A percentile compares a stretch with the other conserved stretches of the same genome.
These are phyloP conservation scores for Odobenus rosmarus DNA, from an alignment of 2,113 vertebrate genomes.

Conservation along the genomic window DNA sequence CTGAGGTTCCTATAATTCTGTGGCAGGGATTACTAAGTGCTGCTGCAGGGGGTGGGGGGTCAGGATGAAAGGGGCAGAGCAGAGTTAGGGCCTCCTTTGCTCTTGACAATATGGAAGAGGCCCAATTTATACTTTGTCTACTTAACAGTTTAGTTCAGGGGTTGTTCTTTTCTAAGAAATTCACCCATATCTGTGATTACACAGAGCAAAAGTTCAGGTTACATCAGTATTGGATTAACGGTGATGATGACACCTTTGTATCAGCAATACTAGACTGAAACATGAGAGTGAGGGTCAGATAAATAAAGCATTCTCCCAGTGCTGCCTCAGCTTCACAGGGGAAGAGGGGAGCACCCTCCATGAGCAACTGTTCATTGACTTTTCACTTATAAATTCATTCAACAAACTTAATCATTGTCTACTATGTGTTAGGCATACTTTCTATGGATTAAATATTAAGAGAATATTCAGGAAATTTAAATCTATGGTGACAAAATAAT, in stretches of 20 bases:
- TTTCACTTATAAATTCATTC: background rate
- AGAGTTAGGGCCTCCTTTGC: background rate
- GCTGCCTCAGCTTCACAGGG: background rate
- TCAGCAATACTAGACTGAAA: slow-evolving; percentile 26
- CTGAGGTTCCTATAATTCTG: background rate
- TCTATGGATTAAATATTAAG: slow-evolving; percentile 25
- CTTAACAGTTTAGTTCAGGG: background rate
- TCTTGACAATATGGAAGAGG: background rate
- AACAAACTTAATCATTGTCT: background rate
- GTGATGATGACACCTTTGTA: slow-evolving; percentile 45
- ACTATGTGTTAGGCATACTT: background rate
- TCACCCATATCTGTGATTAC: slow-evolving; percentile 51
- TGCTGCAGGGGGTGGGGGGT: fast-evolving
- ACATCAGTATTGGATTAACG: slow-evolving; percentile 57
- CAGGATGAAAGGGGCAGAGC: background rate
- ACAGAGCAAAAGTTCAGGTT: slow-evolving; percentile 67
- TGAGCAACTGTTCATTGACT: background rate
- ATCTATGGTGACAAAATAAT: background rate
- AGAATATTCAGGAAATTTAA: background rate
- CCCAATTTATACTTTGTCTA: slow-evolving; percentile 6
- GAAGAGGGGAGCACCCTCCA: background rate
- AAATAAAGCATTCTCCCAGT: background rate
- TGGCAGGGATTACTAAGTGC: background rate
- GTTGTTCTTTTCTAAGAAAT: slow-evolving; percentile 68
- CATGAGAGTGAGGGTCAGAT: background rate